Percentiles rank a stretch among this genome's conserved stretches.
Evolutionary conservation across 1,140 invertebrate species (phyloP).

Genomic region (Hyphantria cunea): DNA sequence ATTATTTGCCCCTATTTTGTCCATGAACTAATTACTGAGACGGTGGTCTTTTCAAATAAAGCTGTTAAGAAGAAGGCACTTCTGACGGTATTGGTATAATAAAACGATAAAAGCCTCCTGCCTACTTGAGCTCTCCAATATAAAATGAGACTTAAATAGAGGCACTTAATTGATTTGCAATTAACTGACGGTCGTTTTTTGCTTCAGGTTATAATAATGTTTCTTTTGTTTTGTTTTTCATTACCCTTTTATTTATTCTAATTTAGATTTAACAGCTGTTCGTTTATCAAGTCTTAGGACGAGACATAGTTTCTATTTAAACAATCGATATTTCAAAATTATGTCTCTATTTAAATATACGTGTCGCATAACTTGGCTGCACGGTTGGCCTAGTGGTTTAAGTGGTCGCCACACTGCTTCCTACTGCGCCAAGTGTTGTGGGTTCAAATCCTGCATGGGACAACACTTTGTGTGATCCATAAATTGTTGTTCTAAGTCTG

Average conservation of each 20-base stretch:
- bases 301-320: too few relatives aligned
- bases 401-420: too few relatives aligned
- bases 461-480: too few relatives aligned
- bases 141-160: conserved; percentile 48
- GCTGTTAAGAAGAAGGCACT: conserved; percentile 71
- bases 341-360: too few relatives aligned
- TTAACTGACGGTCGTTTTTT: conserved; percentile 45
- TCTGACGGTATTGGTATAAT: conserved; percentile 63
- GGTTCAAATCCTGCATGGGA: too few relatives aligned
- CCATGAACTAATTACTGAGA: conserved; percentile 60
- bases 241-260: not conserved
- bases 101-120: conserved; percentile 68
- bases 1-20: conserved; percentile 75
- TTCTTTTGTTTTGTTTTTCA: conserved; percentile 9
- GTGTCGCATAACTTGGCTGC: too few relatives aligned
- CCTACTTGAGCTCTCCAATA: conserved; percentile 60
- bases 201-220: conserved; percentile 9
- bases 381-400: too few relatives aligned
- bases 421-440: too few relatives aligned
- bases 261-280: not conserved
- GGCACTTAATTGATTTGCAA: conserved; percentile 56
- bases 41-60: conserved; percentile 74
- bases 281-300: not conserved
- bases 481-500: too few relatives aligned
- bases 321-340: too few relatives aligned